These are phyloP conservation scores for Aptenodytes patagonicus DNA, from an alignment of 2,113 vertebrate species.

Conservation along the genomic window DNA sequence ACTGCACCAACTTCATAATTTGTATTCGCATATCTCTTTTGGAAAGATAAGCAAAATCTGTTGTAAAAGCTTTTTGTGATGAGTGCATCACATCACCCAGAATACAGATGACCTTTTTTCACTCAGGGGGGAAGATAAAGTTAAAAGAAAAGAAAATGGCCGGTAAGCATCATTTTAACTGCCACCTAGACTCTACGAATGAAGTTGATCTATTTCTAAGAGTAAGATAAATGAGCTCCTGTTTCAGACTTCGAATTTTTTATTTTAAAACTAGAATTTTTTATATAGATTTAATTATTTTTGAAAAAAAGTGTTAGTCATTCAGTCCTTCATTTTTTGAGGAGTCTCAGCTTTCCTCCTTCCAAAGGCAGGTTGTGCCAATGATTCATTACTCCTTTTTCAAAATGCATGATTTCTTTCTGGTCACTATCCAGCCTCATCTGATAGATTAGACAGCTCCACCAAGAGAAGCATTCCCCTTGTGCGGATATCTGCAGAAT, in stretches of 20 bases:
- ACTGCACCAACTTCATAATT: not conserved
- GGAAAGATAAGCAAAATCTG: not conserved
- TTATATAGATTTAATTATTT: not conserved
- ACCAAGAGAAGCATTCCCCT: not conserved
- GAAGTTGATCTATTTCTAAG: not conserved
- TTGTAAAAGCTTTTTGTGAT: not conserved
- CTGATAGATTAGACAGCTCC: not conserved
- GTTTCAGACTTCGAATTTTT: not conserved
- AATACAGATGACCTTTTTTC: not conserved
- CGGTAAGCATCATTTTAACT: not conserved
- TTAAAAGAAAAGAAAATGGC: not conserved
- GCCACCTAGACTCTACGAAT: not conserved
- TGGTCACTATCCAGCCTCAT: not conserved
- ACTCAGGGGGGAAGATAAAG: fast-evolving
- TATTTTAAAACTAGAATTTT: not conserved
- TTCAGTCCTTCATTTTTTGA: not conserved
- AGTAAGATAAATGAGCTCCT: not conserved
- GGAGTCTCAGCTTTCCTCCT: not conserved
- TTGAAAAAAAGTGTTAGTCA: not conserved
- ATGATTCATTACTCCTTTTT: not conserved
- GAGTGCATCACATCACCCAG: not conserved
- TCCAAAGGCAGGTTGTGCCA: not conserved
- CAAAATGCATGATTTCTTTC: not conserved
- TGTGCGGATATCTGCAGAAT: not conserved
- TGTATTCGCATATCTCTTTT: not conserved